These are phyloP conservation scores for Pollicipes pollicipes DNA, from an alignment of 1,140 invertebrate genomes.

Conservation along the genomic window DNA sequence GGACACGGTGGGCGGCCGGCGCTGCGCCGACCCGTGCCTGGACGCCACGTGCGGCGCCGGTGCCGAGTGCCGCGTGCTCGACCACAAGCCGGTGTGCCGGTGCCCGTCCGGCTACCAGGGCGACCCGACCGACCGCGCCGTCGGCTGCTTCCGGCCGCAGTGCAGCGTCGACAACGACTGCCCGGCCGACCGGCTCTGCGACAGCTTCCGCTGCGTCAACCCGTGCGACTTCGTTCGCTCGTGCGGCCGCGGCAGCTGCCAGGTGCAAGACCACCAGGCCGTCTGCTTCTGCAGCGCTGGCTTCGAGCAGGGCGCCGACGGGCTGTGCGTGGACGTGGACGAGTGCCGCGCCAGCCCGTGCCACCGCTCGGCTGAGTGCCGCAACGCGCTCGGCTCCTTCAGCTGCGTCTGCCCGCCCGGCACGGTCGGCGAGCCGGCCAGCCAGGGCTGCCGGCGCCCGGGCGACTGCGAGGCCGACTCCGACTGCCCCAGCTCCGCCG, in stretches of 20 bases:
- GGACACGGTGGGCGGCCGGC: slow-evolving; percentile 30
- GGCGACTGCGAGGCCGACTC: slow-evolving; percentile 60
- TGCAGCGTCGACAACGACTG: slow-evolving; percentile 58
- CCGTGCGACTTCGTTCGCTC: slow-evolving; percentile 22
- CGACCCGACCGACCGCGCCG: slow-evolving; percentile 44
- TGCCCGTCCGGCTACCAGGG: slow-evolving; percentile 62
- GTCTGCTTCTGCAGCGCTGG: slow-evolving; percentile 24
- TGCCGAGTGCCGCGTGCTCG: slow-evolving; percentile 31
- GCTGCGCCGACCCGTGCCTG: slow-evolving; percentile 54
- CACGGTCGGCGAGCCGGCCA: slow-evolving; percentile 53
- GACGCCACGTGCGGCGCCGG: slow-evolving; percentile 36
- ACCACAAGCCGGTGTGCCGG: slow-evolving; percentile 47
- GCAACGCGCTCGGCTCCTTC: slow-evolving; percentile 29
- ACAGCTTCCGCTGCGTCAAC: slow-evolving; percentile 26
- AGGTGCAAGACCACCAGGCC: slow-evolving; percentile 24
- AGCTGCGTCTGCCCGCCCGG: slow-evolving; percentile 28
- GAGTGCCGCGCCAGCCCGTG: slow-evolving; percentile 60
- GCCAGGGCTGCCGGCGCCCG: slow-evolving; percentile 49
- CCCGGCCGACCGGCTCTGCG: slow-evolving; percentile 49
- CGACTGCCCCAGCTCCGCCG: slow-evolving; percentile 56
- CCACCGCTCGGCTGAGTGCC: slow-evolving; percentile 57
- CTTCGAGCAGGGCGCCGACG: slow-evolving; percentile 36
- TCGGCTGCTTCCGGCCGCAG: slow-evolving; percentile 48
- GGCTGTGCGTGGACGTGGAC: slow-evolving; percentile 40
- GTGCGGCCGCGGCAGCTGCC: slow-evolving; percentile 26